These are phyloP conservation scores for Epistrophella euchroma DNA, from an alignment of 2,888 invertebrate genomes.

Conservation along the genomic window DNA sequence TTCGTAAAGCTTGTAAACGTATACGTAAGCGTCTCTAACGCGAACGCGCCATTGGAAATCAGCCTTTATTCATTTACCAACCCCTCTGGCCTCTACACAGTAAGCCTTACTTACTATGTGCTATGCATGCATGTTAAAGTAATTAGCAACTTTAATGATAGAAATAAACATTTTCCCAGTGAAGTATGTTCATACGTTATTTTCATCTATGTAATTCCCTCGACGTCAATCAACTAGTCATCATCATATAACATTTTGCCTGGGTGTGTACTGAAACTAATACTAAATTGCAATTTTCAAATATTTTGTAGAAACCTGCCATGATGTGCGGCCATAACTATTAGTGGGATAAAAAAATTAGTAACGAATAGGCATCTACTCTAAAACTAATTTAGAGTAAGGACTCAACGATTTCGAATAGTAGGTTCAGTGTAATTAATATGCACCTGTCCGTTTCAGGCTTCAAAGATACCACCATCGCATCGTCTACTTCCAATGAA, in stretches of 20 bases:
- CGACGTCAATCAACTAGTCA: conserved; percentile 34
- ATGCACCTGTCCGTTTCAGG: too few species aligned
- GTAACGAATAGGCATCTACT: too few species aligned
- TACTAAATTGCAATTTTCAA: conserved; percentile 6
- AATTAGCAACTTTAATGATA: conserved; percentile 45
- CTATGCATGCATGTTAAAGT: conserved; percentile 18
- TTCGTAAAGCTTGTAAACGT: too few species aligned
- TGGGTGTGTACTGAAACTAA: neutral
- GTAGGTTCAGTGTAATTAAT: neutral
- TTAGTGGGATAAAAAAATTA: conserved; percentile 2
- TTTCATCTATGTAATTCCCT: neutral
- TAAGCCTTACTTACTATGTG: too few species aligned
- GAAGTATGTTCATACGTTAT: neutral
- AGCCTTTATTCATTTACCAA: neutral
- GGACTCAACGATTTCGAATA: neutral
- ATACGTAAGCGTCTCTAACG: too few species aligned
- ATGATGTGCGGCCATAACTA: neutral
- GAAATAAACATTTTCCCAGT: conserved; percentile 22
- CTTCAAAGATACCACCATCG: too few species aligned
- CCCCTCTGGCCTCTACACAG: too few species aligned
- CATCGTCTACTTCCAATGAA: too few species aligned
- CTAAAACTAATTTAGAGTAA: neutral
- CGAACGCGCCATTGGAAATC: too few species aligned
- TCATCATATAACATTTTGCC: conserved; percentile 2
- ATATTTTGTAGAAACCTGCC: neutral